These are phyloP conservation scores for Herminia tarsipennalis DNA, from an alignment of 2,888 invertebrate species.

Conservation along the genomic window DNA sequence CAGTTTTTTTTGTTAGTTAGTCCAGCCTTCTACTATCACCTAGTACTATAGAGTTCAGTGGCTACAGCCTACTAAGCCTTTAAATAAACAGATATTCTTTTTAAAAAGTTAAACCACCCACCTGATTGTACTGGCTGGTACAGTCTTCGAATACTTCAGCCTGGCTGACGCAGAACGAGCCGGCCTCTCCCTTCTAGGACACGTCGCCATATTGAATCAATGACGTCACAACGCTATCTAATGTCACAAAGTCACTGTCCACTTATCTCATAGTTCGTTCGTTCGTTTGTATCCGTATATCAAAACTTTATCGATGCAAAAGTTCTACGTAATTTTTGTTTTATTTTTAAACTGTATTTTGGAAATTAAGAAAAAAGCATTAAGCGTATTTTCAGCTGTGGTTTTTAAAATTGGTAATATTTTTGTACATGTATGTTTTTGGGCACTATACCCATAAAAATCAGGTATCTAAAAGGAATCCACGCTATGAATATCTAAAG, in stretches of 20 bases:
- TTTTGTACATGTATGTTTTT: not conserved
- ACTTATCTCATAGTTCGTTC: conserved; percentile 27
- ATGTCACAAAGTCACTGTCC: conserved; percentile 1
- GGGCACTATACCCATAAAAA: no score
- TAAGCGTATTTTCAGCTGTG: conserved; percentile 38
- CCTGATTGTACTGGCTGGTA: conserved; percentile 76
- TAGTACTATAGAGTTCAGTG: no score
- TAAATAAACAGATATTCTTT: no score
- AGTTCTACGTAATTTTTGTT: conserved; percentile 33
- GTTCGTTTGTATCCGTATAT: conserved; percentile 14
- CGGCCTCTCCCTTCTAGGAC: conserved; percentile 71
- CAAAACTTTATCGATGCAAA: conserved; percentile 38
- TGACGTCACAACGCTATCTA: conserved; percentile 27
- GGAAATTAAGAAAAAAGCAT: no score
- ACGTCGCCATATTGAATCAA: conserved; percentile 63
- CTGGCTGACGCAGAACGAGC: conserved; percentile 68
- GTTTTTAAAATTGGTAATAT: conserved; percentile 7
- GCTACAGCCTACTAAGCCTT: no score
- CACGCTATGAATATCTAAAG: no score
- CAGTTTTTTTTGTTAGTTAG: no score
- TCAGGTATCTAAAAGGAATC: no score
- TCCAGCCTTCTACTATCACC: no score
- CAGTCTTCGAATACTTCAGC: conserved; percentile 77
- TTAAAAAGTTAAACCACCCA: conserved; percentile 45
- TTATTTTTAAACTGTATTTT: no score